Evolutionary conservation across 2,113 vertebrate genomes (phyloP), one percentile per base, ranked within the genome.

Genomic region (Vombatus ursinus): DNA sequence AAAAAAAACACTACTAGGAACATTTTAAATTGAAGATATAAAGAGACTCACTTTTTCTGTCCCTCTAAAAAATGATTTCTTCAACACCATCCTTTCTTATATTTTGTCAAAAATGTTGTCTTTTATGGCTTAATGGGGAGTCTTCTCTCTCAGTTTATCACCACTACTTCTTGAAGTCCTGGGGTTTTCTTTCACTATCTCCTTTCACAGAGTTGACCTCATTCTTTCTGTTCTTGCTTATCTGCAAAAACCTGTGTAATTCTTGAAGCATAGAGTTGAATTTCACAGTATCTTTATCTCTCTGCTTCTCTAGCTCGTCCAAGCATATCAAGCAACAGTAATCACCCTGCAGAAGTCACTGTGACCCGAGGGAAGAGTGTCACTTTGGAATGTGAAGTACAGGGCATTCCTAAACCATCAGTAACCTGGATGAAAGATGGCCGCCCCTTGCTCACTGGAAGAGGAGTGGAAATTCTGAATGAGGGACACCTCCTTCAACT

Each of bases 371-470:
- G 99, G 22, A 99, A 98, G 0, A 98, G 98, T 7, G 2, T 99
- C 52, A 99, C 98, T 7, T 97, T 99, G 53, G 99, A 99, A 93
- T 99, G 99, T 19, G 98, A 99, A 52, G 99, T 98, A 0, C 98
- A 99, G 26, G 99, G 99, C 0, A 68, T 98, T 28, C 99, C 99
- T 1, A 98, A 98, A 3, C 99, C 99, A 0, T 97, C 98, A 0
- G 68, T 99, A 95, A 98, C 98, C 0, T 99, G 99, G 99, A 98
- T 99, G 97, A 99, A 99, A 97, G 99, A 99, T 0, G 99, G 99
- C 0, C 98, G 53, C 12, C 98, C 98, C 0, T 96, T 99, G 96
- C 93, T 91, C 3, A 96, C 97, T 1, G 98, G 98, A 37, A 97
- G 96, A 8, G 99, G 98, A 0, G 51, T 98, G 6, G 98, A 95